A percentile compares a stretch with the other conserved stretches of the same genome.
These are phyloP conservation scores for Drosophila santomea DNA, from an alignment of 1,140 invertebrate species.

Conservation along the genomic window DNA sequence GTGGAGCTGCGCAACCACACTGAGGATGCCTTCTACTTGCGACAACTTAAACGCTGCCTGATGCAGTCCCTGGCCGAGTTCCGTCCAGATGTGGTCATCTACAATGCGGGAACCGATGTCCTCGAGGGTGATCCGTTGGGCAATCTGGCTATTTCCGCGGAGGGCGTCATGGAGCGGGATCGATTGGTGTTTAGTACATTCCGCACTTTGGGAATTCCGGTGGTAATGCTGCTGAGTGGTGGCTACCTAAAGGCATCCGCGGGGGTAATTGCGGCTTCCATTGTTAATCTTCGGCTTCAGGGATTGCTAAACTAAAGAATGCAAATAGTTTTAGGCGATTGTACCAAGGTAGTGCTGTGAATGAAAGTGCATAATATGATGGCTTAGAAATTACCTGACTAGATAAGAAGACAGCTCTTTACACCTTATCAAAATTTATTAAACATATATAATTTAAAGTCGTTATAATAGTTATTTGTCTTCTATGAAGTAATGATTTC, in stretches of 20 bases:
- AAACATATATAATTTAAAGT: conserved; percentile 48
- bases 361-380: conserved; percentile 5
- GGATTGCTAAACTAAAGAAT: conserved; percentile 49
- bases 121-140: conserved; percentile 92
- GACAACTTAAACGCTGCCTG: conserved; percentile 87
- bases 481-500: conserved; percentile 51
- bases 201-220: conserved; percentile 88
- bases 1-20: conserved; percentile 89
- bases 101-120: conserved; percentile 95
- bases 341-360: conserved; percentile 28
- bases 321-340: background rate
- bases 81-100: conserved; percentile 91
- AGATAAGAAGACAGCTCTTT: background rate
- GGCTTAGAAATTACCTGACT: background rate
- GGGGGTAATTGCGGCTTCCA: conserved; percentile 92
- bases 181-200: conserved; percentile 92
- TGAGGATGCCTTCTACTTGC: conserved; percentile 90
- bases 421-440: conserved; percentile 53
- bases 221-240: conserved; percentile 95
- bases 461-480: conserved; percentile 51
- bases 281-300: conserved; percentile 88
- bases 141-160: conserved; percentile 87
- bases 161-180: conserved; percentile 93
- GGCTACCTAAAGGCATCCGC: conserved; percentile 92
- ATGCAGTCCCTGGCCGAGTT: conserved; percentile 90